phyloP scores from a whole-genome alignment of 2,888 invertebrate genomes.

The Zelleria hepariella region DNA sequence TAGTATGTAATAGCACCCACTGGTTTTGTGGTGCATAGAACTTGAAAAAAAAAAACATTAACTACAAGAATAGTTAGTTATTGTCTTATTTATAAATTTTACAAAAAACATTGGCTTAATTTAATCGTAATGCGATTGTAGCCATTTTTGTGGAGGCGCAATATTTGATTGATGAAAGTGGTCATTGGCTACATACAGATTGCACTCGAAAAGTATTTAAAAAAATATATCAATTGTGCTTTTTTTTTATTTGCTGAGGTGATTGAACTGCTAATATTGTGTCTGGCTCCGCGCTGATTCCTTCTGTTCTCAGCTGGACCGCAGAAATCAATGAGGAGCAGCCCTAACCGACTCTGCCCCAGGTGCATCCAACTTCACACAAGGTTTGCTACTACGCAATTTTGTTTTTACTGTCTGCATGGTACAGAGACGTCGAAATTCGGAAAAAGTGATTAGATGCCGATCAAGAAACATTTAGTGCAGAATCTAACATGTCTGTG shows the following conservation, averaged over 20 bases:
- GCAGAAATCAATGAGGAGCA: not conserved
- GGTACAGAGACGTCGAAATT: not conserved
- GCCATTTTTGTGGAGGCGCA: not conserved
- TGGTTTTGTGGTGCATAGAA: too few relatives aligned
- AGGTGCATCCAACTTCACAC: not conserved
- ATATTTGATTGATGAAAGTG: not conserved
- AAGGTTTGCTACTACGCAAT: not conserved
- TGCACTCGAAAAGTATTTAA: not conserved
- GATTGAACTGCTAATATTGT: not conserved
- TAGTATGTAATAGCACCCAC: too few relatives aligned
- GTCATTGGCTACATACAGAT: not conserved
- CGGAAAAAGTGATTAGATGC: too few relatives aligned
- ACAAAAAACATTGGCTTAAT: too few relatives aligned
- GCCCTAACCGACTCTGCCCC: not conserved
- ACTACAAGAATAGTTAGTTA: too few relatives aligned
- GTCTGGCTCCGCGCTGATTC: not conserved
- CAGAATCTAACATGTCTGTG: not conserved
- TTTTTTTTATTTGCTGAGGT: not conserved
- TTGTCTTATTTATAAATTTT: not conserved
- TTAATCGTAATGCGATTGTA: not conserved
- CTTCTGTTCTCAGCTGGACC: slow-evolving; percentile 1
- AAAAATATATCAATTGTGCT: not conserved
- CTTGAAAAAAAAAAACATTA: too few relatives aligned
- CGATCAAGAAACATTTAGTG: not conserved
- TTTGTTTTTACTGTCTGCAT: not conserved